Percentiles rank a stretch among this genome's conserved stretches.
Conservation (phyloP, 2,113 vertebrate species). For the Tetrax tetrax region DNA sequence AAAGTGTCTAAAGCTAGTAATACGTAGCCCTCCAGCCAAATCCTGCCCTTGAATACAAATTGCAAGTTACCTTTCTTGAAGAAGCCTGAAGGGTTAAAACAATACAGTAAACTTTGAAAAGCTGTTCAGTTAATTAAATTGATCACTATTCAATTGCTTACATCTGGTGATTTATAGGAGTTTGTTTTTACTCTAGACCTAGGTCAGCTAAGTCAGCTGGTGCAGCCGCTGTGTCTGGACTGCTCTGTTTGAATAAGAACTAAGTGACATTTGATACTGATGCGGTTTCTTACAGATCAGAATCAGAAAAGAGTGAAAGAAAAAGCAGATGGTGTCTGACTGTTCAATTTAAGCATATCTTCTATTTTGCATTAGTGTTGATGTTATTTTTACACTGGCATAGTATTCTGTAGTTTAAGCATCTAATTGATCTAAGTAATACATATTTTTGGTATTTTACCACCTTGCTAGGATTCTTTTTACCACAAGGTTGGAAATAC, state of each 20-base stretch:
- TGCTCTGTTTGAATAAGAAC: slow-evolving; percentile 91
- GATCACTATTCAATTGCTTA: slow-evolving; percentile 89
- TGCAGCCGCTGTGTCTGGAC: slow-evolving; percentile 90
- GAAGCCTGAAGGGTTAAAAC: slow-evolving; percentile 69
- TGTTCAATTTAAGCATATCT: slow-evolving; percentile 25
- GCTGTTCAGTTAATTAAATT: slow-evolving; percentile 93
- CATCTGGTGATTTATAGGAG: slow-evolving; percentile 88
- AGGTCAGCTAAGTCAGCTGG: slow-evolving; percentile 88
- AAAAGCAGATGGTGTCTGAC: slow-evolving; percentile 64
- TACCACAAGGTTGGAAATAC: background rate
- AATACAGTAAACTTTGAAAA: slow-evolving; percentile 84
- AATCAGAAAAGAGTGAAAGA: slow-evolving; percentile 73
- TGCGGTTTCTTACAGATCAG: slow-evolving; percentile 75
- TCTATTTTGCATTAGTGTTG: background rate
- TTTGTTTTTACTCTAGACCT: slow-evolving; percentile 86
- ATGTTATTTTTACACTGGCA: background rate
- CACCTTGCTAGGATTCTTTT: background rate
- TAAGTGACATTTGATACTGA: slow-evolving; percentile 89
- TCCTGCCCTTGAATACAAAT: slow-evolving; percentile 9
- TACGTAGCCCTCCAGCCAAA: background rate
- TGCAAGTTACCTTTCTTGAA: slow-evolving; percentile 37
- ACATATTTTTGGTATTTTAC: background rate
- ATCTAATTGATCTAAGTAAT: background rate
- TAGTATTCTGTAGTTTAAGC: background rate
- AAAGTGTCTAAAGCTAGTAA: background rate